Base-by-base conservation (phyloP, 2,888 invertebrate genomes). In the Tetranychus truncatus region DNA sequence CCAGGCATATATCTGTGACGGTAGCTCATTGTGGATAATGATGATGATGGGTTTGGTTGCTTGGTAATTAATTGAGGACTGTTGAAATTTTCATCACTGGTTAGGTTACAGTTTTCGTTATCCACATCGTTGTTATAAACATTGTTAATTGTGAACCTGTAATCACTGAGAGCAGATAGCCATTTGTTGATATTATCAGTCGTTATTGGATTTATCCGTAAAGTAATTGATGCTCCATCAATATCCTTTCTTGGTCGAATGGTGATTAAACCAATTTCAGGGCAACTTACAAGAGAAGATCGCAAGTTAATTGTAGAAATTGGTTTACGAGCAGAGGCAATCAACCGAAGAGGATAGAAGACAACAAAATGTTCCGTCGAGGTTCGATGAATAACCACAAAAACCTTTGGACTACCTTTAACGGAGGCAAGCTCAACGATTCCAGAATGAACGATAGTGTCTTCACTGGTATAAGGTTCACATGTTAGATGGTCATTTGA, bases 261-360 rank as follows among this genome's bases (percentile, higher is more conserved):
- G 69, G 20, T 24, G 21, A 69, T 21, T 6, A 69, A 21, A 20
- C 34, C 69, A 24, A 11, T 5, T 20, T 69, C 69, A 20, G 34
- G 11, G 11, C 34, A 24, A 11, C 11, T 69, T 5, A 24, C 69
- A 18, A 69, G 21, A 69, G 69, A 69, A 20, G 69, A 69, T 20
- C 34, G 20, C n/a, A 69, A 7, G 34, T 69, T 69, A 20, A 69
- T 69, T n/a, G 69, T 69, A 20, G 69, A 69, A 11, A 69, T 9
- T n/a, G 69, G 21, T 21, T 69, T 69, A 69, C 69, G 69, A 24
- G 69, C 69, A 20, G 21, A 69, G 69, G 69, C 69, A 69, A 69
- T 21, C 69, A 69, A 69, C 5, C 69, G 69, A 69, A 69, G 20
- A 1, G 69, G 69, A 69, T 69, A 69, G 69, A 69, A 24, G 69